Evolutionary conservation across 2,888 invertebrate genomes (phyloP), one percentile per base, ranked within the genome.

Genomic region (Meloe dianella): DNA sequence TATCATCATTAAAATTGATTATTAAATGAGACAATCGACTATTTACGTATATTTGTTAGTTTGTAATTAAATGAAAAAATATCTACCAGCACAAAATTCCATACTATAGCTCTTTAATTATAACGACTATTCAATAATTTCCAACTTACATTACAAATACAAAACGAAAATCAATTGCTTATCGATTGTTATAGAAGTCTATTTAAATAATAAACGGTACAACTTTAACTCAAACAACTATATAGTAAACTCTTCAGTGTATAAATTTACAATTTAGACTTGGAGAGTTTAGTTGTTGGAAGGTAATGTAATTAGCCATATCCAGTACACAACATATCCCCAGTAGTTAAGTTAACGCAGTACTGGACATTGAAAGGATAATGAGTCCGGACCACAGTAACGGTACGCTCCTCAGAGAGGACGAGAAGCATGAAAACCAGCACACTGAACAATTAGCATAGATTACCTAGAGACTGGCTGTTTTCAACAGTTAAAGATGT

Each of bases 271-370:
- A 75, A 77, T 77, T 76, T 73, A 71, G 72, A 71, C 72, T 73
- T 77, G 76, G 73, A 75, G 74, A 74, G 74, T 78, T 79, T 71
- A 75, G 75, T 73, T 74, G 75, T 74, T 75, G 76, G 71, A 68
- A 74, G 76, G 73, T 78, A 79, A 80, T 77, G 79, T 76, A 80
- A 80, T 81, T 80, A 80, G 76, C 73, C 73, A 74, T 77, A 79
- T 78, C 75, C 77, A 66, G 61, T 73, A 64, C 73, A 77, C 74
- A 79, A 79, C 78, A 77, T 77, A 78, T 78, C 77, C 78, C 78
- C 68, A 72, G 78, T 76, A 78, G 77, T 78, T 78, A 77, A 76
- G 77, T 77, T 75, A 75, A 73, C 73, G 70, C 72, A 71, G 74
- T 71, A 70, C 73, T 70, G 77, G 71, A 70, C 74, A 51, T 71